Base-by-base conservation (phyloP, 2,113 vertebrate species). In the Neolamprologus caudopunctatus region DNA sequence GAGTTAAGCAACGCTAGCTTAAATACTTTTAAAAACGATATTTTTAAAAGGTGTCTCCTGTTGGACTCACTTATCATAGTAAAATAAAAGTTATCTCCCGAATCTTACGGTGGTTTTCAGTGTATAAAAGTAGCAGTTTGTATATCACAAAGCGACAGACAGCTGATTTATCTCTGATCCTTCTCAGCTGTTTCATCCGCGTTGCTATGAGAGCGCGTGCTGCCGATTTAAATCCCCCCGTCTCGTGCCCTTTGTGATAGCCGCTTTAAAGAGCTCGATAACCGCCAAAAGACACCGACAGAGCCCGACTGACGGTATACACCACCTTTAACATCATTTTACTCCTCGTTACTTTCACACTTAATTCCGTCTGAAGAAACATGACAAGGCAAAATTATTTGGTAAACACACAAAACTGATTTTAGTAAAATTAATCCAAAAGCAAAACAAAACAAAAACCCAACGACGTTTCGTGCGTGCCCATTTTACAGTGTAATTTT, bases 161-260 rank as follows among this genome's bases (percentile, higher is more conserved):
- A 84, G 12, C 82, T 78, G 80, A 21, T 37, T 85, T 9, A 80
- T 19, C n/a, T 11, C 4, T 35, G 73, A 71, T 80, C 28, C 13
- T 21, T 63, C 35, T 24, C 86, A 73, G 86, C 75, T 33, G 89
- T 26, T 71, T 68, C 68, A 31, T 75, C 21, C 4, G 51, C n/a
- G 90, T 94, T 91, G 84, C 93, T 86, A 92, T 73, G 86, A 66
- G 58, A 86, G 81, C 80, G 40, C 81, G 21, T 85, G 84, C 11
- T 47, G 53, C 3, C 2, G 10, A 40, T 82, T 89, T 90, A 84
- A 86, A 85, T 53, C 47, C 83, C 80, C 24, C 13, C 3, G 57
- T 28, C 63, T 21, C 42, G 7, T 50, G 68, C 24, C 9, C 79
- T 57, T 53, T 8, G 4, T 40, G 45, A 8, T 88, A 47, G 85